A percentile compares a stretch with the other conserved stretches of the same genome.
These are phyloP conservation scores for Enteromius fasciolatus DNA, from an alignment of 2,797 vertebrate species.

Conservation along the genomic window DNA sequence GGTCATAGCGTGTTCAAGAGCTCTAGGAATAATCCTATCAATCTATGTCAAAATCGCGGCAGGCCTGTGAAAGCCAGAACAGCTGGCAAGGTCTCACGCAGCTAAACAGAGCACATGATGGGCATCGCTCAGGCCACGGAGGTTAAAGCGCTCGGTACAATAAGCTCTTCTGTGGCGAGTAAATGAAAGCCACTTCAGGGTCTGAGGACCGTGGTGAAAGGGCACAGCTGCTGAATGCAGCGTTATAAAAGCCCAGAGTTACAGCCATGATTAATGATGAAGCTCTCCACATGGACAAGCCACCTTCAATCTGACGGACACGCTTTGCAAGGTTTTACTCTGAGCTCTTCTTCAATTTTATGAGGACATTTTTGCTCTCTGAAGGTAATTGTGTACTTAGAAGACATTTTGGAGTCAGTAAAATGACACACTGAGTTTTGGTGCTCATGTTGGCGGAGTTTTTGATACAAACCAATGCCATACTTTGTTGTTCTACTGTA, in stretches of 20 bases:
- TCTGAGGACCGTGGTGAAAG: conserved; percentile 39
- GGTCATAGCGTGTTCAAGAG: conserved; percentile 52
- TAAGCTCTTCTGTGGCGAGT: conserved; percentile 43
- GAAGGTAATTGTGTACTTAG: background rate
- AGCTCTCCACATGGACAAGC: conserved; percentile 32
- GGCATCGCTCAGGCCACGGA: conserved; percentile 22
- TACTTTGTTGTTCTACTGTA: background rate
- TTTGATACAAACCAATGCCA: background rate
- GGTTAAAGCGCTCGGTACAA: conserved; percentile 33
- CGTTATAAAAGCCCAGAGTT: conserved; percentile 28
- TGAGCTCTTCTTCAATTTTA: conserved; percentile 13
- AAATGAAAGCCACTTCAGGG: conserved; percentile 47
- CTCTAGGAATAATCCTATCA: conserved; percentile 42
- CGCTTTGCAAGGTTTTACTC: background rate
- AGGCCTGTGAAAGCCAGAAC: conserved; percentile 40
- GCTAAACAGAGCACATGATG: conserved; percentile 40
- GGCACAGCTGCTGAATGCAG: conserved; percentile 45
- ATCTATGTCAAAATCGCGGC: conserved; percentile 40
- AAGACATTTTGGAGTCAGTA: background rate
- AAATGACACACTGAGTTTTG: background rate
- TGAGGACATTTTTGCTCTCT: background rate
- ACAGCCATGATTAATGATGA: conserved; percentile 43
- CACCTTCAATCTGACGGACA: conserved; percentile 41
- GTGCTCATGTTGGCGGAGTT: background rate
- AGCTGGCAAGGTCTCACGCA: conserved; percentile 40